These are phyloP conservation scores for Rosalia funebris DNA, from an alignment of 2,888 invertebrate genomes.

Conservation along the genomic window DNA sequence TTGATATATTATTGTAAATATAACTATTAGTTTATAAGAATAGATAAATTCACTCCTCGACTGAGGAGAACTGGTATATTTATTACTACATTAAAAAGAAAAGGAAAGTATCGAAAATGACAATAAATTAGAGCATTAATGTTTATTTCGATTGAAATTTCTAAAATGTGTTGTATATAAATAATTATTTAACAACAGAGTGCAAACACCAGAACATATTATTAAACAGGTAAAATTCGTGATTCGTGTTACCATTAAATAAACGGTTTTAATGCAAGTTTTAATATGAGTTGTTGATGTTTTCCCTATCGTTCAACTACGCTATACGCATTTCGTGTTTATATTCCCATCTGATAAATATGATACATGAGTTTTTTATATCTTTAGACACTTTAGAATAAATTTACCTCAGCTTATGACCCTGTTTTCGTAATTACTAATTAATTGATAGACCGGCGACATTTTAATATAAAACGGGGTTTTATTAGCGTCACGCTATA, in stretches of 20 bases:
- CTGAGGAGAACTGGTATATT: too few relatives aligned
- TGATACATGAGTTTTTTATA: slow-evolving; percentile 4
- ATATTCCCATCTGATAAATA: slow-evolving; percentile 1
- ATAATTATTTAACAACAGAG: too few relatives aligned
- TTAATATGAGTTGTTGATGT: background rate
- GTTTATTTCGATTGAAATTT: too few relatives aligned
- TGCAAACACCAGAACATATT: background rate
- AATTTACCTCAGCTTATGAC: slow-evolving; percentile 2
- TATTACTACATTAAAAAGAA: too few relatives aligned
- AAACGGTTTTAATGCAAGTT: background rate
- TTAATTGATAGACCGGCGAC: slow-evolving; percentile 4
- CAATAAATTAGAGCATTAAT: too few relatives aligned
- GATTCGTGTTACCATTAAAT: background rate
- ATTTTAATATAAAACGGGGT: slow-evolving; percentile 1
- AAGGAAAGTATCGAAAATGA: too few relatives aligned
- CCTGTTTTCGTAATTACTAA: slow-evolving; percentile 2
- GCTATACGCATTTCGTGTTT: slow-evolving; percentile 1
- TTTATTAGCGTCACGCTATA: background rate
- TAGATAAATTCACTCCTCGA: too few relatives aligned
- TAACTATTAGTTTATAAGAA: too few relatives aligned
- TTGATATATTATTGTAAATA: too few relatives aligned
- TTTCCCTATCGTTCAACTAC: background rate
- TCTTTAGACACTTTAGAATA: slow-evolving; percentile 4
- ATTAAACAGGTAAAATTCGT: background rate
- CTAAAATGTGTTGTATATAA: too few relatives aligned